Base-by-base conservation (phyloP, 2,888 invertebrate species). In the Laothoe populi region DNA sequence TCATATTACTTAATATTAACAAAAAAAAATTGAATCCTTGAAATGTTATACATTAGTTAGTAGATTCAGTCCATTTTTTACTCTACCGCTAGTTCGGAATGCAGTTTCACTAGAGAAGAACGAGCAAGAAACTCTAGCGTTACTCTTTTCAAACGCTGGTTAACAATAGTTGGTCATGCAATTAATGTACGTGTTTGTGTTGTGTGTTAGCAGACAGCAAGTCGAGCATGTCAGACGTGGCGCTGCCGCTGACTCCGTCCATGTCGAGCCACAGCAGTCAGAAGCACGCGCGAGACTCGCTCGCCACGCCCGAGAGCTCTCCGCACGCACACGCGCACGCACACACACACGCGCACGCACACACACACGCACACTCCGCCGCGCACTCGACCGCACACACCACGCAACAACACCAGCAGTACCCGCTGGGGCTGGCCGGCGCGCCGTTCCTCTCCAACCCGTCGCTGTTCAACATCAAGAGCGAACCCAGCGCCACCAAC, bases 341-440 rank as follows among this genome's bases (percentile, higher is more conserved):
- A 11, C 86, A 78, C 66, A 70, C 74, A 59, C 63, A 57, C 38
- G 11, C 63, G 63, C 69, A 71, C 69, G 93, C 73, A 63, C 70
- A 64, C 63, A 61, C 70, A 77, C 85, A 94, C 57, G 93, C 95
- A 0, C 94, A 94, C 75, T 94, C 94, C 46, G 93, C 94, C 23
- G 81, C 94, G 13, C 79, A 95, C 67, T 87, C 94, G 21, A 79
- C 77, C 67, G 79, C 92, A 10, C 86, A 78, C 65, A 71, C 73
- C 85, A 94, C 57, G 93, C 95, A 0, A 11, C 79, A 66, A 38
- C 45, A 46, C 40, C 58, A 42, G 49, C 85, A 84, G 75, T 82
- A 81, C 75, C 70, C 75, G 66, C 81, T 80, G 65, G 75, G 67
- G 62, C 78, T 74, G 73, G 71, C 75, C 58, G 70, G 73, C 62